phyloP scores from a whole-genome alignment of 2,113 vertebrate species.

The Sitta europaea region DNA sequence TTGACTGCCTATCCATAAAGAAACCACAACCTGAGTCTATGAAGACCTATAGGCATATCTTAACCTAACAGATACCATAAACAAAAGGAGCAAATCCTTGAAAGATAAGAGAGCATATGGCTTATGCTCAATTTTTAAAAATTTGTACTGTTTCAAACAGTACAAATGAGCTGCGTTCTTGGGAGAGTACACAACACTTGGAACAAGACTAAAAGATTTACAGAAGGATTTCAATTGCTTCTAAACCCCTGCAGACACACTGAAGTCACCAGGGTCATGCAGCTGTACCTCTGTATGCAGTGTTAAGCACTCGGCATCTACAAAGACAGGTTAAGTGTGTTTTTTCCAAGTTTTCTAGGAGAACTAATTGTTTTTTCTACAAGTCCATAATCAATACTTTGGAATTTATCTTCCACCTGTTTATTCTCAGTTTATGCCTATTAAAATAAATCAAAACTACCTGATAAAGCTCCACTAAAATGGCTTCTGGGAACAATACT shows the following conservation, averaged over 20 bases:
- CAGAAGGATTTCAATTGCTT: not conserved
- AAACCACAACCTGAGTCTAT: not conserved
- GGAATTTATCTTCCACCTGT: not conserved
- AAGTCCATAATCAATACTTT: not conserved
- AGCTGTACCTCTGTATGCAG: not conserved
- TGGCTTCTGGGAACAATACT: not conserved
- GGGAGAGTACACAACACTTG: not conserved
- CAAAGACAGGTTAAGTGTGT: not conserved
- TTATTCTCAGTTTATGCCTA: not conserved
- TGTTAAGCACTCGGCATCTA: not conserved
- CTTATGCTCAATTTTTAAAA: not conserved
- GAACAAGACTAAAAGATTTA: constrained; percentile 10
- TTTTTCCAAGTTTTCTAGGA: not conserved
- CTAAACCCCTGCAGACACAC: not conserved
- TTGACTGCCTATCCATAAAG: not conserved
- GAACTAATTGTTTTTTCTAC: not conserved
- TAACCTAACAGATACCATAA: not conserved
- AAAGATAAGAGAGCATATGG: not conserved
- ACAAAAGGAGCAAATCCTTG: not conserved
- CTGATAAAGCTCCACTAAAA: not conserved
- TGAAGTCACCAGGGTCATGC: constrained; percentile 5
- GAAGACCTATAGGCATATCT: not conserved
- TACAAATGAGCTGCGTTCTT: not conserved
- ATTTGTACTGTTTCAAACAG: not conserved
- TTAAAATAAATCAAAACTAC: not conserved